phyloP scores from a whole-genome alignment of 2,888 invertebrate genomes.

The Brassicogethes aeneus region DNA sequence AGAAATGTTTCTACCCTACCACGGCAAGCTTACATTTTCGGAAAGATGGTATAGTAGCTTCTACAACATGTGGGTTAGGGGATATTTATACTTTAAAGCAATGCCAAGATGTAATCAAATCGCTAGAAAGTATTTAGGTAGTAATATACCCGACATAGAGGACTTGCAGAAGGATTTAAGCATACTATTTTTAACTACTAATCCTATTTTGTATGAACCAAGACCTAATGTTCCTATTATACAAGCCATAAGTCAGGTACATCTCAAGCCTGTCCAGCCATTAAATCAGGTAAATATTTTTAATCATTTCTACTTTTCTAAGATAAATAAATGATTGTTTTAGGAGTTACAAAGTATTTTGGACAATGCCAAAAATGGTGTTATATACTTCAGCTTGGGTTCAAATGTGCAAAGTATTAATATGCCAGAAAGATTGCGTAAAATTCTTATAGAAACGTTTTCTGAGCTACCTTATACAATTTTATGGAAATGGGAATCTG shows the following conservation, averaged over 20 bases:
- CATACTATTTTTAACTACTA: constrained; percentile 29
- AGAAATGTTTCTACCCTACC: constrained; percentile 26
- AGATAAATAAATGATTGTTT: constrained; percentile 6
- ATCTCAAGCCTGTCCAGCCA: constrained; percentile 24
- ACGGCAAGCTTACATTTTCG: constrained; percentile 35
- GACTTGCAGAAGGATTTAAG: constrained; percentile 32
- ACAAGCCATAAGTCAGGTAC: constrained; percentile 28
- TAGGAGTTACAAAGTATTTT: constrained; percentile 34
- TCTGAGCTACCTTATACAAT: constrained; percentile 37
- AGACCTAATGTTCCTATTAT: constrained; percentile 31
- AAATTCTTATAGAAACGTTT: constrained; percentile 34
- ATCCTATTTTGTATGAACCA: constrained; percentile 29
- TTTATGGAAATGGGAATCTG: constrained; percentile 41
- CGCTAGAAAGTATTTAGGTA: constrained; percentile 30
- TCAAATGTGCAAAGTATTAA: constrained; percentile 35
- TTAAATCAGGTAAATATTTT: neutral
- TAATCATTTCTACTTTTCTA: neutral
- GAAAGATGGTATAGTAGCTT: constrained; percentile 28
- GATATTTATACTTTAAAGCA: constrained; percentile 21
- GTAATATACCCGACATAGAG: constrained; percentile 29
- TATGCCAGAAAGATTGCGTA: constrained; percentile 29
- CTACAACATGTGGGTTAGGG: constrained; percentile 24
- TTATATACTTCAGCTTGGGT: constrained; percentile 39
- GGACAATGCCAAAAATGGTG: constrained; percentile 34
- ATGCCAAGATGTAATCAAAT: constrained; percentile 25